phyloP scores from a whole-genome alignment of 1,140 invertebrate species.

The Hermetia illucens region DNA sequence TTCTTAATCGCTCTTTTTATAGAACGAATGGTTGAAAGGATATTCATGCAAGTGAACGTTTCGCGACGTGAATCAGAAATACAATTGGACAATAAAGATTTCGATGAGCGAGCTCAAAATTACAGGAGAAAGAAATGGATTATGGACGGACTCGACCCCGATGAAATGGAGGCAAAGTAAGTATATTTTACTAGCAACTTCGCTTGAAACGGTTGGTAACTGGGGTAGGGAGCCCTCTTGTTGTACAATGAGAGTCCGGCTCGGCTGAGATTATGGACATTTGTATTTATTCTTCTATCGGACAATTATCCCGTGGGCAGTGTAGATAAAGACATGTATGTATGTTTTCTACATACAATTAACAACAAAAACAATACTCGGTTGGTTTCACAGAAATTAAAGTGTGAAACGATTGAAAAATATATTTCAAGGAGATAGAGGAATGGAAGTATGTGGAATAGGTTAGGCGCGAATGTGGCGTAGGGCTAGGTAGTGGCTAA shows the following conservation, averaged over 20 bases:
- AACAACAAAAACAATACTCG: background rate
- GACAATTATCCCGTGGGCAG: background rate
- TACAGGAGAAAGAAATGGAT: slow-evolving; percentile 82
- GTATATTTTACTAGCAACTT: slow-evolving; percentile 2
- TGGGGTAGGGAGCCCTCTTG: too few relatives aligned
- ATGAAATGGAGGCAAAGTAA: slow-evolving; percentile 50
- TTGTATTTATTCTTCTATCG: too few relatives aligned
- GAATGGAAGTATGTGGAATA: background rate
- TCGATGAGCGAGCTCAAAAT: slow-evolving; percentile 74
- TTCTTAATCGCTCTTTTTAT: slow-evolving; percentile 4
- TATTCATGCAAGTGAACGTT: slow-evolving; percentile 83
- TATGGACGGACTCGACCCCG: slow-evolving; percentile 66
- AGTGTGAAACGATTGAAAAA: too few relatives aligned
- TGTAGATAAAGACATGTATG: background rate
- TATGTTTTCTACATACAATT: background rate
- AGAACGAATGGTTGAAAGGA: slow-evolving; percentile 34
- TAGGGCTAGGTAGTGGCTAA: background rate
- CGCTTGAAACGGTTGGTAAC: background rate
- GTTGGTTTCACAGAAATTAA: too few relatives aligned
- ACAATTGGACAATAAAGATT: slow-evolving; percentile 78
- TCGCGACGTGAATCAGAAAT: slow-evolving; percentile 85
- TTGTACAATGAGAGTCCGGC: too few relatives aligned
- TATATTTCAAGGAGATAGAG: too few relatives aligned
- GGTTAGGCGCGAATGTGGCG: background rate
- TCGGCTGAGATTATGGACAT: too few relatives aligned